Evolutionary conservation across 2,888 invertebrate species (phyloP), one percentile per base, ranked within the genome.

Genomic region (Torymus texanus): DNA sequence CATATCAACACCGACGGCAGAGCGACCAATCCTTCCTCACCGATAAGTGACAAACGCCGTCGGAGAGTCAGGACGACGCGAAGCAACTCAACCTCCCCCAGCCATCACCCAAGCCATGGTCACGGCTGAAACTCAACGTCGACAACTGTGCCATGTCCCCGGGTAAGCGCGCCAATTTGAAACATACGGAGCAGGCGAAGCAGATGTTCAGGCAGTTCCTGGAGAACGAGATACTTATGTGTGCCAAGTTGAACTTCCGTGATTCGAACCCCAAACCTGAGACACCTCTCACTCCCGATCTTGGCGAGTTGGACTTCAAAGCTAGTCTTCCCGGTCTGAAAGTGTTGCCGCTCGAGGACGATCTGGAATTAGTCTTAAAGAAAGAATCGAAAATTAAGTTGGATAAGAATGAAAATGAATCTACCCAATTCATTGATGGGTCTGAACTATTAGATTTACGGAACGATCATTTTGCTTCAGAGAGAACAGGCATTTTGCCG

Each of bases 1-100:
- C 91, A 5, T 92, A 90, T 78, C 88, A 89, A 71, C 90, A 88
- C 81, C 86, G 90, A 18, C 85, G 88, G 62, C 88, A 88, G 84
- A 88, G 86, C 63, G 89, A 89, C 81, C 88, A 88, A 75, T 84
- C 83, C 10, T 88, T 88, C 74, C 78, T 85, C 21, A 75, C 82
- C 51, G 84, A 85, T 83, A 89, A 89, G 86, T 89, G 88, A 89
- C 88, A 84, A 73, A 81, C 66, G 29, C 21, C 72, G 71, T 67
- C 16, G 61, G 41, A 29, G 67, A 41, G 41, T 51, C 78, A 70
- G 50, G 71, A 79, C 63, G 21, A 62, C 53, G 72, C 24, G 62
- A 2, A n/a, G 13, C 18, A 63, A 65, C 29, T 29, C 29, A 63
- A 24, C 70, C 13, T 61, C 21, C 62, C 41, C 53, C 61, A 16